Conservation (phyloP, 2,113 vertebrate genomes). For the Etheostoma spectabile region DNA sequence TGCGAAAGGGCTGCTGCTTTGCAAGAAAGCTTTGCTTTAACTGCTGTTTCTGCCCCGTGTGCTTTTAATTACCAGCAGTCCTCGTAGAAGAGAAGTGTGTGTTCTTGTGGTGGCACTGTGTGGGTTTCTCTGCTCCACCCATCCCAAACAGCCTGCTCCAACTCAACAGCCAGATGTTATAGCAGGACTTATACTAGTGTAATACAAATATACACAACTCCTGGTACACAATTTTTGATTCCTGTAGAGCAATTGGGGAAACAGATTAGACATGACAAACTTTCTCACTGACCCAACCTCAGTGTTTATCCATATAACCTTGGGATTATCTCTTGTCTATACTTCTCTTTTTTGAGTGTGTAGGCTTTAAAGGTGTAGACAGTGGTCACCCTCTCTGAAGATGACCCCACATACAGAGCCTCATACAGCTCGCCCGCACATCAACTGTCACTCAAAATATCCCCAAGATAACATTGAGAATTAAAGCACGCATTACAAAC, state of each 20-base stretch:
- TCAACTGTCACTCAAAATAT: neutral
- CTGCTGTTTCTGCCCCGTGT: slow-evolving; percentile 38
- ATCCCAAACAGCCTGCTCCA: slow-evolving; percentile 47
- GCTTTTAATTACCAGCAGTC: slow-evolving; percentile 63
- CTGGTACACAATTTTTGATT: slow-evolving; percentile 15
- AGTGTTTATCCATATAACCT: neutral
- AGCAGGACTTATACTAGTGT: slow-evolving; percentile 19
- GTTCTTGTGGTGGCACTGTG: slow-evolving; percentile 67
- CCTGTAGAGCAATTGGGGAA: neutral
- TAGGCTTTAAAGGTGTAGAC: neutral
- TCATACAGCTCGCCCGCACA: neutral
- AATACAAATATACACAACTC: neutral
- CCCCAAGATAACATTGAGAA: neutral
- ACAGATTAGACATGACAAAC: neutral
- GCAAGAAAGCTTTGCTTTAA: slow-evolving; percentile 42
- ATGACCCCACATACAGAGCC: slow-evolving; percentile 29
- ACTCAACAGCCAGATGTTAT: slow-evolving; percentile 69
- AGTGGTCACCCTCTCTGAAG: neutral
- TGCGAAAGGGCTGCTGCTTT: slow-evolving; percentile 7
- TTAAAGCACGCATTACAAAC: neutral
- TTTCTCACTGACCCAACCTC: neutral
- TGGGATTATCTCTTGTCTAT: slow-evolving; percentile 17
- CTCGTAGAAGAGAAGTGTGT: slow-evolving; percentile 53
- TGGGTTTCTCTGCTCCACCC: slow-evolving; percentile 67
- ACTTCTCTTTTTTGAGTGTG: slow-evolving; percentile 14